Conservation (phyloP, 1,140 invertebrate genomes). For the Lasioglossum albipes region DNA sequence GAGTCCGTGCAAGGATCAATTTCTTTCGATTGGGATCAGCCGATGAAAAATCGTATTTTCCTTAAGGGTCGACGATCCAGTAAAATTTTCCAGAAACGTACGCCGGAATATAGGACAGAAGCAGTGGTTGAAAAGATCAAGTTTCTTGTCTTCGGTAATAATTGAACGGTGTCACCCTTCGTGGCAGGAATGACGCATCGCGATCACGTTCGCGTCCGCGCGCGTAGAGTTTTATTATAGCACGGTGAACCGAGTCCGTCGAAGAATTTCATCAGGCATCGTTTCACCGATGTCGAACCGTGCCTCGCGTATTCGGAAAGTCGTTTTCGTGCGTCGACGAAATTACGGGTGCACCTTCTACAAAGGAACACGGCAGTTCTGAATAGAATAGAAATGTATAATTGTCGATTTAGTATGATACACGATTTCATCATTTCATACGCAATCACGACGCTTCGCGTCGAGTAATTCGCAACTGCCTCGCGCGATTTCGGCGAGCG, state of each 20-base stretch:
- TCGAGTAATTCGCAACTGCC: neutral
- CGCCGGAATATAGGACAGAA: neutral
- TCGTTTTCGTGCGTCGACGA: neutral
- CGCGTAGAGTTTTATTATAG: neutral
- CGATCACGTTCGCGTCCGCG: neutral
- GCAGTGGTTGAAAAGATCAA: neutral
- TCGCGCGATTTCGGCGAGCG: too few species aligned
- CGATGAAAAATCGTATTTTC: too few species aligned
- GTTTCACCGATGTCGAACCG: neutral
- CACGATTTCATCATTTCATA: conserved; percentile 11
- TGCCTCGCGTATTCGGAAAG: neutral
- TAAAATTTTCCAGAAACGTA: too few species aligned
- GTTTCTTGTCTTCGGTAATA: neutral
- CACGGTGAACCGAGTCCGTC: neutral
- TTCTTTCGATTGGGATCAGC: too few species aligned
- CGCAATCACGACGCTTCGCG: neutral
- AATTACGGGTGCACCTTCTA: neutral
- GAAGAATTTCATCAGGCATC: neutral
- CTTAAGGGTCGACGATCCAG: too few species aligned
- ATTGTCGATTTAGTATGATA: neutral
- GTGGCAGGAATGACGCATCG: neutral
- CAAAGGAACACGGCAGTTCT: conserved; percentile 9
- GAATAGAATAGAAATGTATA: conserved; percentile 47
- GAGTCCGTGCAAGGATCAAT: too few species aligned
- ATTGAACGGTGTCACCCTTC: neutral